Evolutionary conservation across 2,888 invertebrate species (phyloP).

Genomic region (Philonicus albiceps): DNA sequence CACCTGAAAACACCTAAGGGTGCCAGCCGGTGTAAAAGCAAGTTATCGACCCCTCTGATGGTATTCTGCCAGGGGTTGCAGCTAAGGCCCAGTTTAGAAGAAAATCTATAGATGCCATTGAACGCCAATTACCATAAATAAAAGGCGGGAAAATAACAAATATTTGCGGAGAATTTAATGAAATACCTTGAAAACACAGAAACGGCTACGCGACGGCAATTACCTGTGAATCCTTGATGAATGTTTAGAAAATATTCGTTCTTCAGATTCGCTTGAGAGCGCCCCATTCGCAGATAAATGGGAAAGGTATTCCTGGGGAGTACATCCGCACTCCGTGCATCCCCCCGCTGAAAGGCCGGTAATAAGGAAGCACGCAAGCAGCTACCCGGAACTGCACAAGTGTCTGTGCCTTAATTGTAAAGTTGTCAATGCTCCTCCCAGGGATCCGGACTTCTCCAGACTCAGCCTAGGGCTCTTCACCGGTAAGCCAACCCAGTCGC

Average conservation of each 20-base stretch:
- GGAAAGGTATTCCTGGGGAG: background rate
- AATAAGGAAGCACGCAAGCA: background rate
- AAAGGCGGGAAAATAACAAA: constrained; percentile 16
- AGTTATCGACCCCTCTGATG: background rate
- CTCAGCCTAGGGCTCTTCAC: background rate
- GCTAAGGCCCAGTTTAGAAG: background rate
- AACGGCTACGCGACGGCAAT: background rate
- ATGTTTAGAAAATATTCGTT: background rate
- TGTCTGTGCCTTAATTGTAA: background rate
- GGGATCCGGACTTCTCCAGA: background rate
- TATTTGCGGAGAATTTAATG: constrained; percentile 31
- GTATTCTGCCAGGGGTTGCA: background rate
- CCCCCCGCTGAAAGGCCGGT: background rate
- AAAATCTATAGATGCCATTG: constrained; percentile 34
- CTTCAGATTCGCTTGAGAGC: background rate
- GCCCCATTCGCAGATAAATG: background rate
- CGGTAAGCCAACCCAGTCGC: background rate
- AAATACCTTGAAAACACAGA: constrained; percentile 19
- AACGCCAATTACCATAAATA: constrained; percentile 41
- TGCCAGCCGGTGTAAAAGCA: background rate
- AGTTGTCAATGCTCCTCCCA: background rate
- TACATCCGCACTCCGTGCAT: background rate
- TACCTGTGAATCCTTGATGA: background rate
- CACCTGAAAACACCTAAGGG: background rate
- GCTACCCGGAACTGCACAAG: background rate